Conservation (phyloP, 92 coral and sea anemone genomes). For the Ricordea florida region DNA sequence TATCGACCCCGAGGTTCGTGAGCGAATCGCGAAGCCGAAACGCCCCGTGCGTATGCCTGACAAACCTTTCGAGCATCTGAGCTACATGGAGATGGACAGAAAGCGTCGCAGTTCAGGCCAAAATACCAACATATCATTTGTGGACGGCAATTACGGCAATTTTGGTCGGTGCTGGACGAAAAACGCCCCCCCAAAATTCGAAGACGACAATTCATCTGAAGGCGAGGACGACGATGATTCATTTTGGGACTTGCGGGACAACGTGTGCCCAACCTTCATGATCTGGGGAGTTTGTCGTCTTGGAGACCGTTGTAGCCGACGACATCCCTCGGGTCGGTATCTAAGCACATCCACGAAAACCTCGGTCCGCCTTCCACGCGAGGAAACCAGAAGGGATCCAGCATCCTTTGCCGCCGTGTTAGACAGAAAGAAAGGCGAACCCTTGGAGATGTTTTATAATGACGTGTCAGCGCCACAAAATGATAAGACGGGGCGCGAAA, state of each 20-base stretch:
- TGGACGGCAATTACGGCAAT: no score
- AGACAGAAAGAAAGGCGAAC: not conserved
- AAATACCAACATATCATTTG: no score
- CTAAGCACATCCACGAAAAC: not conserved
- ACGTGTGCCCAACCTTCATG: conserved; percentile 64
- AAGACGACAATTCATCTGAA: no score
- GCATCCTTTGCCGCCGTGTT: conserved; percentile 16
- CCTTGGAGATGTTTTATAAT: not conserved
- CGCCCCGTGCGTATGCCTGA: conserved; percentile 5
- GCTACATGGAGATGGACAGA: no score
- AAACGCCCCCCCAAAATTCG: no score
- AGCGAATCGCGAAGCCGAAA: conserved; percentile 18
- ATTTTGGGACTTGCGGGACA: not conserved
- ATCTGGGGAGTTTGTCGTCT: conserved; percentile 52
- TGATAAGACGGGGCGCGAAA: not conserved
- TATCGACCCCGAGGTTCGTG: conserved; percentile 22
- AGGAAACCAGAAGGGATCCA: conserved; percentile 2
- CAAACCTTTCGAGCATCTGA: not conserved
- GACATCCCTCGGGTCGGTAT: conserved; percentile 69
- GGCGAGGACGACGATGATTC: not conserved
- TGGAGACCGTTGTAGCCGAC: conserved; percentile 46
- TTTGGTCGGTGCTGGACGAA: no score
- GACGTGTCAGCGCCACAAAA: not conserved
- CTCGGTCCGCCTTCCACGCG: no score
- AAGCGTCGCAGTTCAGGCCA: no score